phyloP scores from a whole-genome alignment of 2,797 vertebrate species.

The Alosa sapidissima region DNA sequence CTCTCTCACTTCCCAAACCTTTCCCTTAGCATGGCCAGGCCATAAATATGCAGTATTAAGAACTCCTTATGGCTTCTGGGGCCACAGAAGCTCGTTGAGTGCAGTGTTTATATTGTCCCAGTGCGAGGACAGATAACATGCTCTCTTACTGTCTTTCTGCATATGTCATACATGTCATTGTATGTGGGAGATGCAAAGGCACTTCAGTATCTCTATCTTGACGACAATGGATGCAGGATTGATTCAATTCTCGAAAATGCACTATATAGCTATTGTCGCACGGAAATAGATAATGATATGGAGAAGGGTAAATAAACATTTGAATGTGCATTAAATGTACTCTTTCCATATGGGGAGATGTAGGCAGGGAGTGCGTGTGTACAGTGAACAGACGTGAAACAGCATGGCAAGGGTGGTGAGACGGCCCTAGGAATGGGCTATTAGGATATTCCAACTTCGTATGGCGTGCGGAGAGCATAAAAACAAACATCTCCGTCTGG shows the following conservation, averaged over 20 bases:
- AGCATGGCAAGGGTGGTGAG: background rate
- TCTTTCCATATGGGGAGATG: background rate
- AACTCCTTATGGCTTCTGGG: background rate
- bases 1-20: constrained; percentile 48
- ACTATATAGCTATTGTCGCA: background rate
- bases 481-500: background rate
- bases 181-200: background rate
- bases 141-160: background rate
- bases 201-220: background rate
- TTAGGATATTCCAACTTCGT: background rate
- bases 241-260: background rate
- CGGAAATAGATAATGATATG: background rate
- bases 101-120: constrained; percentile 14
- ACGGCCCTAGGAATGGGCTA: background rate
- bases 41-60: constrained; percentile 23
- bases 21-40: background rate
- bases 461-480: background rate
- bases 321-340: background rate
- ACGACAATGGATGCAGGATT: background rate
- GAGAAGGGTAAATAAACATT: background rate
- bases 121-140: constrained; percentile 1
- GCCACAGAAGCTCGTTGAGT: background rate
- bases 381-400: background rate
- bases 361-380: background rate
- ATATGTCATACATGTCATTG: background rate